Conservation (phyloP, 2,797 vertebrate genomes). For the Crenichthys baileyi region DNA sequence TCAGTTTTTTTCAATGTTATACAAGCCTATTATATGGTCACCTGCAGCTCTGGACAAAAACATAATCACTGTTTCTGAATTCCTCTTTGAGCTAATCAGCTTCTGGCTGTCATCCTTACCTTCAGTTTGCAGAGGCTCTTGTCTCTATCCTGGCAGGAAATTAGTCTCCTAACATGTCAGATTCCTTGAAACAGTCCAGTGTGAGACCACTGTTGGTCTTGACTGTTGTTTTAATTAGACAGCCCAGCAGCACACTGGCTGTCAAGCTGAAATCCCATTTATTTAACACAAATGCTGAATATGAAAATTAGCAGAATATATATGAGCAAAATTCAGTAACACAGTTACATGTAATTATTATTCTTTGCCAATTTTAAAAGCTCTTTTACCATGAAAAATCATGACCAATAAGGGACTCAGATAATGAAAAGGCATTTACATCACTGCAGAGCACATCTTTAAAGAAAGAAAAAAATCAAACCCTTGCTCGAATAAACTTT, state of each 20-base stretch:
- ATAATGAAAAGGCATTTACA: background rate
- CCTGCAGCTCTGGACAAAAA: constrained; percentile 5
- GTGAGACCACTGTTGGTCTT: background rate
- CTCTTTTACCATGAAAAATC: background rate
- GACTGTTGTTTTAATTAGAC: constrained; percentile 5
- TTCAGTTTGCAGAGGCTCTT: background rate
- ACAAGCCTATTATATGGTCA: background rate
- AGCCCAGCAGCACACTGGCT: background rate
- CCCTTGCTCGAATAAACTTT: constrained; percentile 24
- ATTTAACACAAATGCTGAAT: background rate
- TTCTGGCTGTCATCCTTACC: background rate
- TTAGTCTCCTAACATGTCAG: constrained; percentile 4
- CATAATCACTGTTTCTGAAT: constrained; percentile 5
- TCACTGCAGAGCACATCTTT: background rate
- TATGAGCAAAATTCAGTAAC: background rate
- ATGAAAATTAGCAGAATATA: background rate
- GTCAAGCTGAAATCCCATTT: background rate
- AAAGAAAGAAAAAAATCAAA: background rate
- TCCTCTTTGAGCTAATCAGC: constrained; percentile 9
- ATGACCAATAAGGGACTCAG: background rate
- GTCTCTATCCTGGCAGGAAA: background rate
- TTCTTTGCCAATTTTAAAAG: background rate
- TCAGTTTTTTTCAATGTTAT: background rate
- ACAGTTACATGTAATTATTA: background rate
- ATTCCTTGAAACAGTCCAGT: background rate